A percentile compares a stretch with the other conserved stretches of the same genome.
Conservation (phyloP, 2,888 invertebrate genomes). For the Timema cristinae region DNA sequence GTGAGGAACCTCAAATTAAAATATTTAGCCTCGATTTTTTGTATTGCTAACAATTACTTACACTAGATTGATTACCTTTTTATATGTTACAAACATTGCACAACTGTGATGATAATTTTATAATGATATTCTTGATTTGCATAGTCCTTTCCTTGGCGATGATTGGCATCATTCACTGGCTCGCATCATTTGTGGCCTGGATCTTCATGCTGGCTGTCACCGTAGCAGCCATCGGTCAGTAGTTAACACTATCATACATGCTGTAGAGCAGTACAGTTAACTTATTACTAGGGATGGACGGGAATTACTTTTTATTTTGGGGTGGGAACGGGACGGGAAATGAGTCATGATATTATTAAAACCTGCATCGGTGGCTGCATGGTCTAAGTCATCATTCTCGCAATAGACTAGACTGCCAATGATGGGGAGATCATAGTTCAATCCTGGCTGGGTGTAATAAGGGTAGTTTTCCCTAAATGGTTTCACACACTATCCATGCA, state of each 20-base stretch:
- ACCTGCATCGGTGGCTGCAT: too few relatives aligned
- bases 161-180: conserved; percentile 76
- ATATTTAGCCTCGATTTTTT: neutral
- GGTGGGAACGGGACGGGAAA: too few relatives aligned
- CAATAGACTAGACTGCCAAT: too few relatives aligned
- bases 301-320: too few relatives aligned
- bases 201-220: conserved; percentile 79
- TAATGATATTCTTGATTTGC: conserved; percentile 38
- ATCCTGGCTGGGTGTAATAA: too few relatives aligned
- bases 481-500: too few relatives aligned
- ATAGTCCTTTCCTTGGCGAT: conserved; percentile 77
- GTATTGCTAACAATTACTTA: too few relatives aligned
- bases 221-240: conserved; percentile 64
- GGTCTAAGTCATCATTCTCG: too few relatives aligned
- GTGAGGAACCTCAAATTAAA: conserved; percentile 52
- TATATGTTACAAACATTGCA: neutral
- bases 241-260: neutral
- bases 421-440: too few relatives aligned
- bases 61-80: neutral
- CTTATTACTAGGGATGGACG: too few relatives aligned
- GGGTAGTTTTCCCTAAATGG: too few relatives aligned
- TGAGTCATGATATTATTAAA: too few relatives aligned
- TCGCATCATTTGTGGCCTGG: conserved; percentile 82
- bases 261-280: neutral
- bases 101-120: neutral